Conservation (phyloP, 1,140 invertebrate genomes). For the Orius insidiosus region DNA sequence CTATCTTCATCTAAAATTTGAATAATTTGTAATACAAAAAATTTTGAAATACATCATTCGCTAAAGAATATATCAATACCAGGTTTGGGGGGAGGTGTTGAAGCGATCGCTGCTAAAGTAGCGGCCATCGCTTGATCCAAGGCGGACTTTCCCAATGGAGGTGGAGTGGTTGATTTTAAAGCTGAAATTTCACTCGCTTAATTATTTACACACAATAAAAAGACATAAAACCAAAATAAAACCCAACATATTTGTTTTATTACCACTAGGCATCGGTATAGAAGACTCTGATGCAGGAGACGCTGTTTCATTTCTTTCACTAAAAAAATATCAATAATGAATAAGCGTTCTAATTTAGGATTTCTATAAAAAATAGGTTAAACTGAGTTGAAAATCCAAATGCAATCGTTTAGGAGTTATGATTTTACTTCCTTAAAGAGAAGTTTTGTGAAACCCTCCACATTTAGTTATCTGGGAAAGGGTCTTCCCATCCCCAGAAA, state of each 20-base stretch:
- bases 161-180: conserved; percentile 26
- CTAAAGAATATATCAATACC: conserved; percentile 5
- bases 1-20: conserved; percentile 31
- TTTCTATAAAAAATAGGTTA: too few relatives aligned
- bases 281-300: not conserved
- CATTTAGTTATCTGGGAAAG: too few relatives aligned
- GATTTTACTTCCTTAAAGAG: too few relatives aligned
- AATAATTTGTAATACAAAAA: conserved; percentile 7
- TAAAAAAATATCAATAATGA: not conserved
- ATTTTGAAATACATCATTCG: too few relatives aligned
- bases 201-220: not conserved
- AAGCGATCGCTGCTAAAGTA: conserved; percentile 64
- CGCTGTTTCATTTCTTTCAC: conserved; percentile 1
- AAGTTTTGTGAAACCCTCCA: too few relatives aligned
- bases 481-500: too few relatives aligned
- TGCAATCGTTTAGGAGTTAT: too few relatives aligned
- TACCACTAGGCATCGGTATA: not conserved
- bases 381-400: too few relatives aligned
- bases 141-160: conserved; percentile 37
- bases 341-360: too few relatives aligned
- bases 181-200: conserved; percentile 6
- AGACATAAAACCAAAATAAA: too few relatives aligned
- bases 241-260: too few relatives aligned
- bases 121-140: conserved; percentile 87
- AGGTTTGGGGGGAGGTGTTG: conserved; percentile 17